phyloP scores from a whole-genome alignment of 2,113 vertebrate species.

The Vulpes lagopus region DNA sequence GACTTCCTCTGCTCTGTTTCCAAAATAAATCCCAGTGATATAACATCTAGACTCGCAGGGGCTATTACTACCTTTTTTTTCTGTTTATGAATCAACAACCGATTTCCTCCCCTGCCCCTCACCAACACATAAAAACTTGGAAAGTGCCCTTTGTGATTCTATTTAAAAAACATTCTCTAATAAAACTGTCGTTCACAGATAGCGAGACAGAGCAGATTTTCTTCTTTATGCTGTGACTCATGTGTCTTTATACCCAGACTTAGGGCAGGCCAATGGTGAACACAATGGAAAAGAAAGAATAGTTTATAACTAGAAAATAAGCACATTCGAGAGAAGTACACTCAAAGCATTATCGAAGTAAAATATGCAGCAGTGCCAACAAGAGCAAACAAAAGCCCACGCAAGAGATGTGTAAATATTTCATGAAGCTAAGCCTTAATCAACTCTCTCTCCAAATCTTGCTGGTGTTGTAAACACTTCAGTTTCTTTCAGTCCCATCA shows the following conservation, averaged over 20 bases:
- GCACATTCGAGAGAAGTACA: constrained; percentile 45
- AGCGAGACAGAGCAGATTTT: constrained; percentile 36
- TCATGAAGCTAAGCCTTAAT: constrained; percentile 75
- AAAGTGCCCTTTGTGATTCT: background rate
- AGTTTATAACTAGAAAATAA: constrained; percentile 73
- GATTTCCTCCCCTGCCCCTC: background rate
- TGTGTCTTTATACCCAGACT: constrained; percentile 51
- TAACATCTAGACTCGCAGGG: constrained; percentile 39
- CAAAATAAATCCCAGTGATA: constrained; percentile 53
- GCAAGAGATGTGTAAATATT: constrained; percentile 76
- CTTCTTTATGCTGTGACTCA: constrained; percentile 62
- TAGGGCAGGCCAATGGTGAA: constrained; percentile 28
- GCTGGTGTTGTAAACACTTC: constrained; percentile 67
- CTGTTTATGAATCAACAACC: constrained; percentile 36
- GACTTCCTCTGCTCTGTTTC: constrained; percentile 31
- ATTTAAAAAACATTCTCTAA: constrained; percentile 37
- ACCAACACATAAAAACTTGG: background rate
- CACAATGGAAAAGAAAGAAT: constrained; percentile 62
- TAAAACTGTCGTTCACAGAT: constrained; percentile 9
- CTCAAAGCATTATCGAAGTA: constrained; percentile 66
- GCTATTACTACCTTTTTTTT: background rate
- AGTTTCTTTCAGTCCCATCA: constrained; percentile 55
- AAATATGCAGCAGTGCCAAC: constrained; percentile 72
- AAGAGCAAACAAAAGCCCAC: constrained; percentile 75
- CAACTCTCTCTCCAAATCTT: constrained; percentile 71